A percentile compares a stretch with the other conserved stretches of the same genome.
These are phyloP conservation scores for Eudemis profundana DNA, from an alignment of 2,888 invertebrate species.

Conservation along the genomic window DNA sequence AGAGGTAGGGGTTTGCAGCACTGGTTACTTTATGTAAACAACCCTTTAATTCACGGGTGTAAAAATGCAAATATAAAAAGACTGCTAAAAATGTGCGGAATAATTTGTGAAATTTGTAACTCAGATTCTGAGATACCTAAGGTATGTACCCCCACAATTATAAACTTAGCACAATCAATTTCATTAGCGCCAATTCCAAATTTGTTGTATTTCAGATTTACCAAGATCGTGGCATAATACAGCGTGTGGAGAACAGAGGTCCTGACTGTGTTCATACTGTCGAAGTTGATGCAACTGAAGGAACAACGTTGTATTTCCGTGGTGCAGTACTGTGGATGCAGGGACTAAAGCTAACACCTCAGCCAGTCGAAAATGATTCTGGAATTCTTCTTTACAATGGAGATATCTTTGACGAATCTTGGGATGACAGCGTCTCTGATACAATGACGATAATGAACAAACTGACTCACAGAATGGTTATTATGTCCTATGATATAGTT, in stretches of 20 bases:
- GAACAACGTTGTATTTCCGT: constrained; percentile 66
- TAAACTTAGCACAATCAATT: background rate
- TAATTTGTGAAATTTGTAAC: constrained; percentile 76
- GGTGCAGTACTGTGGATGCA: constrained; percentile 94
- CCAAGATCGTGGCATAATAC: constrained; percentile 71
- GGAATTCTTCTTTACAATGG: constrained; percentile 94
- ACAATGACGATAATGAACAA: constrained; percentile 80
- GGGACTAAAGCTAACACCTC: constrained; percentile 86
- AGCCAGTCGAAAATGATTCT: constrained; percentile 87
- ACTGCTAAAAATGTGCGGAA: constrained; percentile 78
- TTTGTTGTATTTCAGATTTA: constrained; percentile 46
- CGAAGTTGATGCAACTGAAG: constrained; percentile 53
- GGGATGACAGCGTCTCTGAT: constrained; percentile 75
- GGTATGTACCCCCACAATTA: constrained; percentile 47
- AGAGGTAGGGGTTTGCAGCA: no score
- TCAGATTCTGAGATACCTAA: constrained; percentile 49
- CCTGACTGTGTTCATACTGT: constrained; percentile 75
- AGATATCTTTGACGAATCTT: constrained; percentile 89
- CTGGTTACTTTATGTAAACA: no score
- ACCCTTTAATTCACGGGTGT: no score
- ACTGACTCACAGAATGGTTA: constrained; percentile 55
- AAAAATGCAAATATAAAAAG: background rate
- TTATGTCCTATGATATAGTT: no score
- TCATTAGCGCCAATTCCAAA: constrained; percentile 35
- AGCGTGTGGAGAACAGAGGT: constrained; percentile 83